Evolutionary conservation across 2,888 invertebrate genomes (phyloP), one percentile per base, ranked within the genome.

Genomic region (Tenthredo distinguenda): DNA sequence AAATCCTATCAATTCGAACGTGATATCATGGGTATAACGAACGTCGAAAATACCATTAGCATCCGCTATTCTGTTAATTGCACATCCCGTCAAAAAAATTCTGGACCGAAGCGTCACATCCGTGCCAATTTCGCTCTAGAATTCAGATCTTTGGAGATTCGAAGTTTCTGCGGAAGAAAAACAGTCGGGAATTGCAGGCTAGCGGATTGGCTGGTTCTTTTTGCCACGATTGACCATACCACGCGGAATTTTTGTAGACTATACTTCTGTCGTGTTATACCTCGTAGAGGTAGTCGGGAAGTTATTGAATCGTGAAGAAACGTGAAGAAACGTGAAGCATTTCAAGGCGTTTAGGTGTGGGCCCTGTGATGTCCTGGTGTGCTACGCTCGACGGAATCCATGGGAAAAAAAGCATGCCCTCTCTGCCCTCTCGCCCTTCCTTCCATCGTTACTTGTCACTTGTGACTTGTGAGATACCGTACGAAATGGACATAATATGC

Each of bases 301-400:
- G 6, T 77, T 55, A 55, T 55, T 77, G 50, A 55, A 77, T 55
- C 77, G 77, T 77, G 77, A 55, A 77, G 77, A 77, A 77, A 77
- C 77, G 77, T 77, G 77, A 55, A 77, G 77, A 77, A 77, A 43
- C 76, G 76, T 31, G 7, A 26, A 76, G 76, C 50, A 76, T 77
- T 55, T 31, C 77, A n/a, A 77, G 31, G 31, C 77, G n/a, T 77
- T 77, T 55, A 55, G 50, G 77, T 7, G 62, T 18, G 72, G 72
- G 72, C 40, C 72, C 72, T n/a, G 10, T 71, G 4, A 37, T 34
- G 9, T n/a, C 21, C 47, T 43, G 6, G 21, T 21, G 47, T 7
- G 26, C 26, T 58, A 21, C 40, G 58, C 81, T 81, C 34, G 58
- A 62, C 18, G 81, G 37, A 81, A 81, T 81, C 40, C 81, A 81